Percentiles rank a stretch among this genome's conserved stretches.
Evolutionary conservation across 2,888 invertebrate species (phyloP).

Genomic region (Eristalis pertinax): DNA sequence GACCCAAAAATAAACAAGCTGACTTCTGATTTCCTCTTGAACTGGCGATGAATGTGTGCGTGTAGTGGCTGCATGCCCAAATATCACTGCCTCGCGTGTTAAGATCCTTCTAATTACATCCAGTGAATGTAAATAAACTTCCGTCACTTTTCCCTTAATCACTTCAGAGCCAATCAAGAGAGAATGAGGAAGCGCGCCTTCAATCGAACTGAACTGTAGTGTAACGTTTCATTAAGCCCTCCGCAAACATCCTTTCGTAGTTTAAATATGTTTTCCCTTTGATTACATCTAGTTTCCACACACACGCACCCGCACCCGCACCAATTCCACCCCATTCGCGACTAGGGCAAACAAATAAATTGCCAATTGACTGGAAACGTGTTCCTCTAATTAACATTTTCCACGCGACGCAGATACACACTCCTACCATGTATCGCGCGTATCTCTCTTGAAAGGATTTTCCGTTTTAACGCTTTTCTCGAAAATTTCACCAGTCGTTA

Average conservation of each 20-base stretch:
- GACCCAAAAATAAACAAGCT: no score
- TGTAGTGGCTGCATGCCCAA: no score
- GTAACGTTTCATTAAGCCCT: background rate
- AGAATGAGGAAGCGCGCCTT: background rate
- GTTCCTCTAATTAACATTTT: slow-evolving; percentile 38
- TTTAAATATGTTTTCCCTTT: slow-evolving; percentile 23
- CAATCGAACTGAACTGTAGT: background rate
- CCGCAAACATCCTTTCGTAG: background rate
- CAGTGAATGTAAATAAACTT: background rate
- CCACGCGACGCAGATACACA: background rate
- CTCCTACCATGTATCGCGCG: background rate
- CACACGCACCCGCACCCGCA: background rate
- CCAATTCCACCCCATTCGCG: background rate
- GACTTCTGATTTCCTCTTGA: no score
- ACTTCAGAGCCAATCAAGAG: background rate
- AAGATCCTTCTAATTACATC: background rate
- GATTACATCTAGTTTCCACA: slow-evolving; percentile 8
- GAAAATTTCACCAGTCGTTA: slow-evolving; percentile 10
- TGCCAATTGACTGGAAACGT: slow-evolving; percentile 26
- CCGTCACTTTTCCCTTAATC: background rate
- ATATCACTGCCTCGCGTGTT: no score
- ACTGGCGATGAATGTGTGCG: no score
- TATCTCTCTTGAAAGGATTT: slow-evolving; percentile 27
- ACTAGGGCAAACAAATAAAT: slow-evolving; percentile 22
- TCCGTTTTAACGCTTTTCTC: slow-evolving; percentile 44